Base-by-base conservation (phyloP, 1,140 invertebrate genomes). In the Akabosia matsudoensis region DNA sequence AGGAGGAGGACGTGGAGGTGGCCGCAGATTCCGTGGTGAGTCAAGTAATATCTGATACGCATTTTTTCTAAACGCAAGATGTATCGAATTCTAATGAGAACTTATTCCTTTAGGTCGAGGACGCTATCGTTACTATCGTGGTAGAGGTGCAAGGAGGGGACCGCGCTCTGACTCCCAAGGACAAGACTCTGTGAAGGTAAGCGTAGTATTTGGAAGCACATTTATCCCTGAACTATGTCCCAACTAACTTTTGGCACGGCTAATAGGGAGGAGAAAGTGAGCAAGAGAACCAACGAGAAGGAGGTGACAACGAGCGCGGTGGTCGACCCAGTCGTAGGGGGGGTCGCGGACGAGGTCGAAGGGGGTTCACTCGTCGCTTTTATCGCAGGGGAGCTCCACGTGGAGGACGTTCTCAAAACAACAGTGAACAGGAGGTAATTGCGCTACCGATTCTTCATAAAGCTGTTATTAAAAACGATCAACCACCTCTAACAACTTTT, bases 361-460 rank as follows among this genome's bases (percentile, higher is more conserved):
- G 86, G 72, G 85, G 87, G 74, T 85, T 87, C 51, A 87, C 88
- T 78, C 87, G 90, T 81, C 88, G 90, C 76, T 90, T 88, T 84
- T 90, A 89, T 86, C 88, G 89, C 76, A 88, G 90, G 67, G 79
- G 79, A 28, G 75, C 75, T 24, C 52, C 45, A 54, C 67, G 75
- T 34, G n/a, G n/a, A 45, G 71, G 76, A 26, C 34, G 37, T 26
- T 18, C 73, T 37, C 28, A n/a, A n/a, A 74, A 73, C 51, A 76
- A 33, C 67, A 75, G 74, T 56, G 75, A 75, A 28, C 76, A 79
- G 75, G 79, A 79, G 78, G 78, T 79, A 61, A n/a, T n/a, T n/a
- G n/a, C n/a, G n/a, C n/a, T n/a, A n/a, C n/a, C n/a, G n/a, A n/a
- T n/a, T n/a, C n/a, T n/a, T n/a, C n/a, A n/a, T n/a, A n/a, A n/a